Base-by-base conservation (phyloP, 2,888 invertebrate genomes). In the Idaea aversata region DNA sequence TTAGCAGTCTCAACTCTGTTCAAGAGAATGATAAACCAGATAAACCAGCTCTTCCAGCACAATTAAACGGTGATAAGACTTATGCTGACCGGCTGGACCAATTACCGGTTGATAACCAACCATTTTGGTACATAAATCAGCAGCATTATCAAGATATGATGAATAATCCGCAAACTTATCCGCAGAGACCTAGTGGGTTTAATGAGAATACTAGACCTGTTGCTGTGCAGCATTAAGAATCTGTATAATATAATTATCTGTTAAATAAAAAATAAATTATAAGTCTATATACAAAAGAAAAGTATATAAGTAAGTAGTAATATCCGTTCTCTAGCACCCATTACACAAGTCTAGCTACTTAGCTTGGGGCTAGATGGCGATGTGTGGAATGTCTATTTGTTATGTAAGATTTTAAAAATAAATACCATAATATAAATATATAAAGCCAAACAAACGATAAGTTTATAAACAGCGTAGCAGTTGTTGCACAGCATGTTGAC, bases 1-100 rank as follows among this genome's bases (percentile, higher is more conserved):
- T 61, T 16, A 5, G 47, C 47, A 47, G 7, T 10, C 47, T 7
- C n/a, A 57, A 61, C 34, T 58, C 58, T 25, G 61, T 65, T 5
- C 62, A 38, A 13, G 59, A 66, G 1, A 35, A 57, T 25, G 25
- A 25, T 1, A 25, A 25, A 25, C 25, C 25, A 5, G 25, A 25
- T 1, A 25, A 25, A 25, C 25, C 25, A 5, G 61, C 61, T 0
- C 63, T 79, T 0, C 77, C 77, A 5, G 70, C 77, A 5, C 65
- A 70, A 57, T 38, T 71, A 36, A 73, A 76, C 25, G 73, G 75
- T 34, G 73, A 79, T 35, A 34, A 7, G 5, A 66, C 62, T 3
- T 71, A 70, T 35, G 77, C 74, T 0, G 61, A 74, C 5, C 62
- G 68, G 10, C 59, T 75, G 65, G 47, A 10, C 5, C 5, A 47